phyloP scores from a whole-genome alignment of 2,113 vertebrate genomes.

The Neopipo cinnamomea region DNA sequence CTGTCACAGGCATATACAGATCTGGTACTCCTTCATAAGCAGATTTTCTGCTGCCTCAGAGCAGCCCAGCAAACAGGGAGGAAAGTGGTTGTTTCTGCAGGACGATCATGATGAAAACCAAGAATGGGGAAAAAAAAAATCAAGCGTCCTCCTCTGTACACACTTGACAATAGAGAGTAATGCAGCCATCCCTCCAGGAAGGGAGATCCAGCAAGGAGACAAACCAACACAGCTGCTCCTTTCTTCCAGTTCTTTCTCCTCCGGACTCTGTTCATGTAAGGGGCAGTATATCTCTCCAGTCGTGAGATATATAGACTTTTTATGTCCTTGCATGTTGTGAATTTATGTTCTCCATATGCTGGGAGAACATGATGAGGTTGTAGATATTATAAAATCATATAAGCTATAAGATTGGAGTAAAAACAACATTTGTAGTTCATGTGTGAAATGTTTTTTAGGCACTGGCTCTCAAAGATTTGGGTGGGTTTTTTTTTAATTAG shows the following conservation, averaged over 20 bases:
- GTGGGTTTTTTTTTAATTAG: not conserved
- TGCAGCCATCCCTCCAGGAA: not conserved
- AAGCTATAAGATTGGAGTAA: not conserved
- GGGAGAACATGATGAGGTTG: not conserved
- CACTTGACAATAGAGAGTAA: not conserved
- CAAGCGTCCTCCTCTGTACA: not conserved
- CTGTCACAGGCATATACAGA: constrained; percentile 86
- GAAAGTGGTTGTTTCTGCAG: not conserved
- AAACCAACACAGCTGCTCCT: not conserved
- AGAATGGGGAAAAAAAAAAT: not conserved
- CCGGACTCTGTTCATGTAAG: not conserved
- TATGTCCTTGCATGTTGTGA: not conserved
- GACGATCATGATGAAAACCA: not conserved
- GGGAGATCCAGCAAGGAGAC: not conserved
- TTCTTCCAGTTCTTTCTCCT: not conserved
- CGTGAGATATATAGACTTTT: not conserved
- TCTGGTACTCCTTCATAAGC: constrained; percentile 91
- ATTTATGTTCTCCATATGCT: not conserved
- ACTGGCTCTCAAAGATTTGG: not conserved
- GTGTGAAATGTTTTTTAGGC: not conserved
- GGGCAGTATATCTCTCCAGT: rapidly evolving
- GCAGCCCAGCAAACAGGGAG: constrained; percentile 13
- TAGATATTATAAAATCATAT: rapidly evolving
- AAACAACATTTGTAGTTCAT: not conserved
- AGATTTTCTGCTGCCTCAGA: constrained; percentile 65